Conservation (phyloP, 2,797 vertebrate genomes). For the Enteromius unitaeniatus region DNA sequence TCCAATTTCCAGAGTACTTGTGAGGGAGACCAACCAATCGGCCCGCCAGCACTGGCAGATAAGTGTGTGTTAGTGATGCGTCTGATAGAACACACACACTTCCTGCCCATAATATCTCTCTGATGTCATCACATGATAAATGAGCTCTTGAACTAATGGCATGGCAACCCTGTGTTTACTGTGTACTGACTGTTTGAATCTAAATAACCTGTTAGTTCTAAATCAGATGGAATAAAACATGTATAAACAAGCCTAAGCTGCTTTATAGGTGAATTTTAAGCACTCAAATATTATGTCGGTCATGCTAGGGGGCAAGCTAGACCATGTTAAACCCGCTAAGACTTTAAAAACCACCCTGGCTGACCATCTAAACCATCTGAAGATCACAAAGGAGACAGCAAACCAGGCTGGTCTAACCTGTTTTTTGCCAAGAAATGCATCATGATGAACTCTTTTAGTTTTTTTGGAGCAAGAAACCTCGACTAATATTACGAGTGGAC, state of each 20-base stretch:
- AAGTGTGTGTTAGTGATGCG: slow-evolving; percentile 4
- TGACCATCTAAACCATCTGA: background rate
- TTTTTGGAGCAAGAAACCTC: background rate
- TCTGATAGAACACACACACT: slow-evolving; percentile 1
- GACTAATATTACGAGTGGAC: background rate
- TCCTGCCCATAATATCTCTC: slow-evolving; percentile 8
- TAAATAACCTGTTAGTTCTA: background rate
- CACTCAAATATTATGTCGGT: background rate
- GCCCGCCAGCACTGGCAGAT: background rate
- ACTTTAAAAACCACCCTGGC: background rate
- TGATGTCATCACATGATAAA: slow-evolving; percentile 13
- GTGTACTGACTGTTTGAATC: background rate
- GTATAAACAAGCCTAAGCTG: background rate
- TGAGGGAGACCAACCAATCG: background rate
- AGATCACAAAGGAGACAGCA: background rate
- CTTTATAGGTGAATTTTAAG: background rate
- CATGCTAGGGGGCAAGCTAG: background rate
- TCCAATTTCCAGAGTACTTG: slow-evolving; percentile 28
- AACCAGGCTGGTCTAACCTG: background rate
- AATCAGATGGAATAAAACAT: background rate
- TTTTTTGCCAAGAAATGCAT: background rate
- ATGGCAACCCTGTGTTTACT: background rate
- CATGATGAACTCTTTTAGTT: background rate
- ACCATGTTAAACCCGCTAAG: background rate
- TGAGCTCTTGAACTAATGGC: background rate